Conservation (phyloP, 2,888 invertebrate genomes). For the Parapristionchus giblindavisi region DNA sequence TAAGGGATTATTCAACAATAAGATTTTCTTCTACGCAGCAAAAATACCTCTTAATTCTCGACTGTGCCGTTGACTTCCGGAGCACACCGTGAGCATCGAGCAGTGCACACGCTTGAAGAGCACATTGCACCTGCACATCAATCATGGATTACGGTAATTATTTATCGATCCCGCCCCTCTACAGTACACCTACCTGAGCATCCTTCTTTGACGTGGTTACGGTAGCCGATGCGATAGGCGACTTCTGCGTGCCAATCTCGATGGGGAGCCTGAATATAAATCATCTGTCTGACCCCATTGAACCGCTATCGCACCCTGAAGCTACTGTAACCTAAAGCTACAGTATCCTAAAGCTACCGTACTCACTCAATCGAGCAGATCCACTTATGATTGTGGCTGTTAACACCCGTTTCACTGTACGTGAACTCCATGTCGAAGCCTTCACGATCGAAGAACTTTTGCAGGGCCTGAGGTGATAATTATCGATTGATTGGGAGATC, state of each 20-base stretch:
- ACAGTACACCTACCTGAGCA: slow-evolving; percentile 66
- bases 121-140: slow-evolving; percentile 82
- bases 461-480: slow-evolving; percentile 75
- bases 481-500: neutral
- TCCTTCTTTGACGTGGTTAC: slow-evolving; percentile 57
- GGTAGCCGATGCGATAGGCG: slow-evolving; percentile 51
- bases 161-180: neutral
- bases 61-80: slow-evolving; percentile 66
- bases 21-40: neutral
- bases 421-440: slow-evolving; percentile 80
- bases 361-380: slow-evolving; percentile 78
- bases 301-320: too few species aligned
- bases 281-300: too few species aligned
- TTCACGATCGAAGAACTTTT: slow-evolving; percentile 93
- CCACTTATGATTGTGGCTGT: slow-evolving; percentile 82
- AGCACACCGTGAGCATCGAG: slow-evolving; percentile 87
- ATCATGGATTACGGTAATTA: neutral
- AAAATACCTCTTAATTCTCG: slow-evolving; percentile 28
- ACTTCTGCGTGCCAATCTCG: slow-evolving; percentile 53
- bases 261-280: slow-evolving; percentile 50
- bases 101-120: slow-evolving; percentile 90
- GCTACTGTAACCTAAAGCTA: neutral
- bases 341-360: slow-evolving; percentile 49
- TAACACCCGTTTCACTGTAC: slow-evolving; percentile 82
- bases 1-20: neutral